A percentile compares a stretch with the other conserved stretches of the same genome.
Evolutionary conservation across 2,113 vertebrate genomes (phyloP).

Genomic region (Leucoraja erinaceus): DNA sequence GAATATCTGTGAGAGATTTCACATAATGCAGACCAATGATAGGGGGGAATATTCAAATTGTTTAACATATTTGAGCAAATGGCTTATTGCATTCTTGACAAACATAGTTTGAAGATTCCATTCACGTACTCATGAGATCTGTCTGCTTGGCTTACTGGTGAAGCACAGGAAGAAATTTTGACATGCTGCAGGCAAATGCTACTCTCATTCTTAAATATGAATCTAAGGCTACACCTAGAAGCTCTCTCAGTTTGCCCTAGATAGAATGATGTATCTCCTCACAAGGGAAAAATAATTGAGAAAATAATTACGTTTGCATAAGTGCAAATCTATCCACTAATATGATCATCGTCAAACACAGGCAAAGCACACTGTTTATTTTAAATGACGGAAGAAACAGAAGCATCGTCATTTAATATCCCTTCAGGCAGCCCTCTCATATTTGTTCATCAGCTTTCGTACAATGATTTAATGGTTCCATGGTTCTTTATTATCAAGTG

Average conservation of each 20-base stretch:
- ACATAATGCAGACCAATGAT: not conserved
- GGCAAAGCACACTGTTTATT: not conserved
- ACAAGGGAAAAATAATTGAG: not conserved
- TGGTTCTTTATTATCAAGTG: too few relatives aligned
- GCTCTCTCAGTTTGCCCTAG: not conserved
- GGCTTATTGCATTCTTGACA: not conserved
- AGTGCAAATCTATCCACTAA: not conserved
- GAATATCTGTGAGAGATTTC: not conserved
- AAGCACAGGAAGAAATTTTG: too few relatives aligned
- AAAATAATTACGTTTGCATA: not conserved
- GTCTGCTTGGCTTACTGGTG: not conserved
- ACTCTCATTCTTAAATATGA: not conserved
- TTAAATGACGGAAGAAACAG: not conserved
- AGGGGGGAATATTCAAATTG: not conserved
- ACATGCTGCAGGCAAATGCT: not conserved
- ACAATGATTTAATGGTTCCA: too few relatives aligned
- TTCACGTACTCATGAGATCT: not conserved
- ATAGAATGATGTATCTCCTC: not conserved
- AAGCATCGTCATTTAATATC: not conserved
- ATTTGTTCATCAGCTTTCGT: not conserved
- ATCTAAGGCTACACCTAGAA: not conserved
- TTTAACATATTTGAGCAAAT: not conserved
- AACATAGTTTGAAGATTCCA: not conserved
- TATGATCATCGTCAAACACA: not conserved
- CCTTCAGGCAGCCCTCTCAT: not conserved